A percentile compares a stretch with the other conserved stretches of the same genome.
phyloP scores from a whole-genome alignment of 2,888 invertebrate species.

The Cataglyphis rosenhaueri region DNA sequence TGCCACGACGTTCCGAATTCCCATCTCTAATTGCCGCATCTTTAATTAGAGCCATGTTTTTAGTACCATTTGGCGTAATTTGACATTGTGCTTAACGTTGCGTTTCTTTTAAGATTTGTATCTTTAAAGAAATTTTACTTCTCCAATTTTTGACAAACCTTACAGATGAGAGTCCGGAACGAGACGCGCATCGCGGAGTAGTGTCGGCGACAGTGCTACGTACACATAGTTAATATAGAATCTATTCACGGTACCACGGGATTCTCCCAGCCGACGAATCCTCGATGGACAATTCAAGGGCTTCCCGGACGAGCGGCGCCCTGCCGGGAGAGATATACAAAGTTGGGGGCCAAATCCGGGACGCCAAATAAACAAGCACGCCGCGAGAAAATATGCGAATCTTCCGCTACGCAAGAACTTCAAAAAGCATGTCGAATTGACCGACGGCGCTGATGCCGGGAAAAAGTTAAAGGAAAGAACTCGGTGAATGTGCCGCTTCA shows the following conservation, averaged over 20 bases:
- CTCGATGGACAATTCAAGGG: constrained; percentile 35
- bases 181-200: constrained; percentile 68
- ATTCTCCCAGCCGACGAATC: constrained; percentile 1
- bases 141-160: background rate
- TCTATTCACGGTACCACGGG: constrained; percentile 24
- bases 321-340: constrained; percentile 24
- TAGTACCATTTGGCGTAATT: background rate
- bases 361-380: constrained; percentile 45
- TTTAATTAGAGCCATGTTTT: background rate
- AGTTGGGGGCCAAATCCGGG: constrained; percentile 43
- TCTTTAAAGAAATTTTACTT: background rate
- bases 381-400: constrained; percentile 22
- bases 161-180: constrained; percentile 12
- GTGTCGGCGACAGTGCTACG: constrained; percentile 77
- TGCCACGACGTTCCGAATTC: constrained; percentile 81
- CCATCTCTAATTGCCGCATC: background rate
- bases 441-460: constrained; percentile 21
- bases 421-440: constrained; percentile 16
- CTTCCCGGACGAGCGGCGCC: constrained; percentile 20
- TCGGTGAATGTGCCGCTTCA: constrained; percentile 24
- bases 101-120: background rate
- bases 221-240: constrained; percentile 64
- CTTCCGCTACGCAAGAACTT: constrained; percentile 46
- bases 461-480: constrained; percentile 36
- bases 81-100: background rate